Percentiles rank a stretch among this genome's conserved stretches.
These are phyloP conservation scores for Leptinotarsa tumamoca DNA, from an alignment of 2,888 invertebrate species.

Conservation along the genomic window DNA sequence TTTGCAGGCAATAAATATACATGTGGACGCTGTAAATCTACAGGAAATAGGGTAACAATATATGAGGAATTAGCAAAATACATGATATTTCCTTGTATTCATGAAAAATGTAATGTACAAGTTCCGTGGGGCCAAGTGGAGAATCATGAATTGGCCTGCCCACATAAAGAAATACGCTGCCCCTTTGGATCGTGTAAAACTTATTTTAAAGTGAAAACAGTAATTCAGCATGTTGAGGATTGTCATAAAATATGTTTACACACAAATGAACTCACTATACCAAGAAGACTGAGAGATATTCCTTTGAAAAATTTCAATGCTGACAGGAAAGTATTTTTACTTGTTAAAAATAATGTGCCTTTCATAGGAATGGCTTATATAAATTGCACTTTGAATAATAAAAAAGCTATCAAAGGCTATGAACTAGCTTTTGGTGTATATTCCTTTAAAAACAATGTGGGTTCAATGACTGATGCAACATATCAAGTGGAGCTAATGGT, in stretches of 20 bases:
- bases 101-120: conserved; percentile 24
- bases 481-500: conserved; percentile 22
- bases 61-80: conserved; percentile 37
- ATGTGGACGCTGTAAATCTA: conserved; percentile 29
- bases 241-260: conserved; percentile 17
- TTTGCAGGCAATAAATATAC: conserved; percentile 18
- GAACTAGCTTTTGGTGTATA: conserved; percentile 24
- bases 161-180: conserved; percentile 26
- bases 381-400: background rate
- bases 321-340: conserved; percentile 21
- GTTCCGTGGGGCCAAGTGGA: conserved; percentile 24
- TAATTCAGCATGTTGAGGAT: conserved; percentile 24
- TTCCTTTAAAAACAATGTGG: background rate
- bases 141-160: conserved; percentile 30
- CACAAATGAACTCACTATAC: background rate
- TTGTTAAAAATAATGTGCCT: conserved; percentile 9
- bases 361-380: conserved; percentile 27
- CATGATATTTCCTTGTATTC: conserved; percentile 30
- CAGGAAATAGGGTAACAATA: conserved; percentile 24
- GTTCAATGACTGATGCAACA: background rate
- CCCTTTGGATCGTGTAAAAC: conserved; percentile 25
- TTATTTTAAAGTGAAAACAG: conserved; percentile 1
- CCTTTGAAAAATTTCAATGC: conserved; percentile 22
- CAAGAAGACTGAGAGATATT: conserved; percentile 20
- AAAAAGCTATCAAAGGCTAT: conserved; percentile 7